Base-by-base conservation (phyloP, 1,140 invertebrate species). In the Brachionus asplanchnoidis region DNA sequence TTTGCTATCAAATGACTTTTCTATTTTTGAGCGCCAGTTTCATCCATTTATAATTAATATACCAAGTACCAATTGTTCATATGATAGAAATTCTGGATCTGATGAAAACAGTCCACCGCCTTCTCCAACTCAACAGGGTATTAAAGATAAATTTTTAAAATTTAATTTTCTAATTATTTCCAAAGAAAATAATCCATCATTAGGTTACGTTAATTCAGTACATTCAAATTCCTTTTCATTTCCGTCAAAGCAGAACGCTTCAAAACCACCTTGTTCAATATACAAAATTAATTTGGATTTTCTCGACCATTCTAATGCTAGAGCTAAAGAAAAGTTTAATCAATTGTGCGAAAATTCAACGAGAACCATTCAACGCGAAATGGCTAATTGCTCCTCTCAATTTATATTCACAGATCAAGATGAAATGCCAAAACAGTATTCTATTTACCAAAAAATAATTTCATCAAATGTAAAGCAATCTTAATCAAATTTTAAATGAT, bases 321-420 rank as follows among this genome's bases (percentile, higher is more conserved):
- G 28, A 77, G 36, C 50, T 14, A 82, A 26, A 7, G 79, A 82
- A 17, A 82, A 82, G 44, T 82, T 82, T 36, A 82, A 65, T 42
- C 79, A 82, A 26, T 26, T 82, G 26, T 82, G 79, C 17, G 79
- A 82, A 82, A 82, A 65, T 82, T 82, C 79, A 82, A 82, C 53
- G 7, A 26, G 79, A 26, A 82, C 23, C 9, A 82, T 82, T 11
- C 53, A 82, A 68, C 50, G 79, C n/a, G 79, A 82, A 65, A 65
- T 82, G 11, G 40, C 6, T 6, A 66, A 82, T 65, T 46, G 11
- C 65, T 82, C 56, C 11, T 82, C 79, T n/a, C 79, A 82, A 23
- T 82, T 82, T 26, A 60, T 82, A 28, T 82, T 82, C 32, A 82
- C 53, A 11, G 79, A 82, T 60, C 32, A 60, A 20, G 20, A 44